phyloP scores from a whole-genome alignment of 2,797 vertebrate species.

The Onychomys arenicola region DNA sequence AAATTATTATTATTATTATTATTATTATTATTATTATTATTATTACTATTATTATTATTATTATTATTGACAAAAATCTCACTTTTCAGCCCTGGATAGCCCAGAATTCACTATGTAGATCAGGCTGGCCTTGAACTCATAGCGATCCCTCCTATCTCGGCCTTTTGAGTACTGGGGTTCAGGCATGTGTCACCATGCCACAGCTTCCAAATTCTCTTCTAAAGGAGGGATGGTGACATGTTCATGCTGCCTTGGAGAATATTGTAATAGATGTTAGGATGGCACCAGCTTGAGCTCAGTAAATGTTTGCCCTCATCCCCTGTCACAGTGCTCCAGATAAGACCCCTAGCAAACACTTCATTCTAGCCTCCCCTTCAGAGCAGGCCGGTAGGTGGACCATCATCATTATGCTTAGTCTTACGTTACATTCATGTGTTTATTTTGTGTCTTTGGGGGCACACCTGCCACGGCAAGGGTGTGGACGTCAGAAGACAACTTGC shows the following conservation, averaged over 20 bases:
- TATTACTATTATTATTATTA: not conserved
- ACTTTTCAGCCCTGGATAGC: not conserved
- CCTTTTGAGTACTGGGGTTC: not conserved
- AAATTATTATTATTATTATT: not conserved
- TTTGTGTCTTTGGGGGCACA: not conserved
- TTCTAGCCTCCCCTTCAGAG: not conserved
- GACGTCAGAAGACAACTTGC: not conserved
- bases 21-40: not conserved
- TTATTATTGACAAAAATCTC: not conserved
- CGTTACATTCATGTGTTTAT: not conserved
- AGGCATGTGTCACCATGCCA: not conserved
- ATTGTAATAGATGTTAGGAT: not conserved
- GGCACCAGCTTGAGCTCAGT: not conserved
- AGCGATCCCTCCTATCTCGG: not conserved
- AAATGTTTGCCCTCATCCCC: not conserved
- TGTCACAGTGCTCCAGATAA: not conserved
- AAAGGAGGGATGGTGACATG: not conserved
- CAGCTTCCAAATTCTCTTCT: not conserved
- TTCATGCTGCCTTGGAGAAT: not conserved
- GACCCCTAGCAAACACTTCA: not conserved
- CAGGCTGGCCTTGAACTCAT: not conserved
- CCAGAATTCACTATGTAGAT: no score
- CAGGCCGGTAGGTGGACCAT: not conserved
- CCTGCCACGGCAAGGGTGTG: not conserved
- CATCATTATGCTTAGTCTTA: not conserved